Evolutionary conservation across 2,797 vertebrate genomes (phyloP), one percentile per base, ranked within the genome.

Genomic region (Valencia hispanica): DNA sequence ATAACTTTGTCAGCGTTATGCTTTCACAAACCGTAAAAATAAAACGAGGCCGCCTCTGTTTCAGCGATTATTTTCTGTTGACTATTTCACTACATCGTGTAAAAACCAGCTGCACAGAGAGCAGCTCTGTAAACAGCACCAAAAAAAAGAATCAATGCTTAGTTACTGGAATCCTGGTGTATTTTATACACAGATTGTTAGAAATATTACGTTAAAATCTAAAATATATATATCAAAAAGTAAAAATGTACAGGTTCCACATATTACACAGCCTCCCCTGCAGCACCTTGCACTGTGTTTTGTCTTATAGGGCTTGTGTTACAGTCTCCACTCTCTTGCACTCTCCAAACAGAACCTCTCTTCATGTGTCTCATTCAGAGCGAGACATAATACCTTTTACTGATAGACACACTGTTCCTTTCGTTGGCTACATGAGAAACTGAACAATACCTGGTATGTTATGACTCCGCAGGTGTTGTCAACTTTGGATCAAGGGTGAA

Each of bases 401-500:
- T 39, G 20, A 17, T n/a, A n/a, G 63, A 43, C 12, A 41, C 39
- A 25, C 36, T 43, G 65, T n/a, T 41, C 25, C 39, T 43, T 68
- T 17, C 2, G 3, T 4, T 41, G 63, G 36, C 22, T 41, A 25
- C 36, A 41, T 17, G 25, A 27, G 39, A 43, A 43, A n/a, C 65
- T 0, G 20, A 39, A 39, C 39, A 68, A 68, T 15, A 43, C 22
- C 65, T n/a, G 65, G 22, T 43, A 5, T 43, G 8, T 43, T 43
- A 17, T 43, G 39, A n/a, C 65, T 25, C 61, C 27, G 65, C 39
- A 27, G 25, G 25, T 43, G 5, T 2, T 27, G 36, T n/a, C 43
- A 27, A n/a, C 65, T 68, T 68, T 68, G 65, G 61, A 65, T 39
- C 61, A 39, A 65, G 61, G 61, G 11, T 65, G 20, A 65, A 65